Conservation (phyloP, 2,113 vertebrate species). For the Paramormyrops kingsleyae region DNA sequence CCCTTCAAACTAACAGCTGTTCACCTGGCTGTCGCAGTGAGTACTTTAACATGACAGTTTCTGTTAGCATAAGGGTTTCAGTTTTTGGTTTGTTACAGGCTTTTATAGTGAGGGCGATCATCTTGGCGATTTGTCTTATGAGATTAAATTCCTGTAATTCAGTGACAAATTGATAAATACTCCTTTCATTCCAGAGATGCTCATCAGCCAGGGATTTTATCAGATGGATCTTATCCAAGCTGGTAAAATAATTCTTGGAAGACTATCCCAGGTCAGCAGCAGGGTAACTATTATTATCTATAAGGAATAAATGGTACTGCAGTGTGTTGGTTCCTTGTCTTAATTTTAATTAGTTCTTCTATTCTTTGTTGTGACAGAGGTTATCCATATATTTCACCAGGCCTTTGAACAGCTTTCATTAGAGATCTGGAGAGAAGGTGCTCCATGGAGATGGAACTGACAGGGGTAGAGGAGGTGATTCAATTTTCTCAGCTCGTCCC, state of each 20-base stretch:
- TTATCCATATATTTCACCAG: background rate
- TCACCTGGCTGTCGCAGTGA: background rate
- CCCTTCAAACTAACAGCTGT: background rate
- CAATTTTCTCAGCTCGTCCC: background rate
- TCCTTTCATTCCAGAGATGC: background rate
- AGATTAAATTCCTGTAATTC: background rate
- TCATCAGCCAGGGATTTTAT: background rate
- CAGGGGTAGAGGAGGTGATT: background rate
- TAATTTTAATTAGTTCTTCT: background rate
- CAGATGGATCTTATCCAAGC: background rate
- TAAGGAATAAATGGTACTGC: background rate
- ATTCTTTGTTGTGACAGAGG: background rate
- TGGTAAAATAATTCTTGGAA: background rate
- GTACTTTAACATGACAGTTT: background rate
- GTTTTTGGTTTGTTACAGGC: slow-evolving; percentile 24
- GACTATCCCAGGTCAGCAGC: background rate
- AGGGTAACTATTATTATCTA: background rate
- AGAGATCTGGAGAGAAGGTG: background rate
- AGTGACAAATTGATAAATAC: background rate
- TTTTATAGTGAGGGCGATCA: background rate
- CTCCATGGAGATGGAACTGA: background rate
- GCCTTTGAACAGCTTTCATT: background rate
- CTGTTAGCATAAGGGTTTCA: background rate
- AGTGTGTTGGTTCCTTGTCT: background rate
- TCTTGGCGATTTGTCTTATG: background rate